Base-by-base conservation (phyloP, 2,797 vertebrate species). In the Micrastur ruficollis region DNA sequence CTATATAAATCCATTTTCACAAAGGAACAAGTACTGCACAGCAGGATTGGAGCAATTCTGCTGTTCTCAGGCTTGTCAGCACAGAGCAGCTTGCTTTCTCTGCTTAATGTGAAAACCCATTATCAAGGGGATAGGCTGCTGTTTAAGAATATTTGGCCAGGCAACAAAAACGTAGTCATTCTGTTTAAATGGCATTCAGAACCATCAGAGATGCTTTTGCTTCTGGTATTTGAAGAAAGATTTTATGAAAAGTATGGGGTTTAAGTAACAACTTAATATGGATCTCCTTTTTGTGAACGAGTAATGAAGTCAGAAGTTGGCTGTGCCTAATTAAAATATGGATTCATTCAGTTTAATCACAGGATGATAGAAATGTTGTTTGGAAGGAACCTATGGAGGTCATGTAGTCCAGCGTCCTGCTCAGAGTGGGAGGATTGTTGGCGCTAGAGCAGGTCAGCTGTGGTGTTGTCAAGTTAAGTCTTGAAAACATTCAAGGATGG, bases 41-140 rank as follows among this genome's bases (percentile, higher is more conserved):
- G 34, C 38, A 68, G 26, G 8, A 70, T 70, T 0, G 0, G 7
- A 61, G 40, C n/a, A 73, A 46, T 85, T 84, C 50, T 70, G 1
- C 7, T 26, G 21, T 79, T 38, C 23, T 90, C 11, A 23, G 8
- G 8, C 80, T 50, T 86, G 46, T 56, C 34, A 65, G 36, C 36
- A 8, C 9, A 42, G 27, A 58, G 31, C 14, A 90, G 15, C 19
- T 68, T 88, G 66, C 50, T 68, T 93, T 58, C 58, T 82, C 20
- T 65, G 6, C 15, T 76, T 36, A 25, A 21, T 47, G 38, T n/a
- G 46, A 78, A 78, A 84, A 29, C 8, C 6, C 23, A 12, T 67
- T 59, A 32, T 66, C 9, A 18, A 71, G 22, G 15, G 27, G 1
- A 5, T 65, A 44, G 27, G 12, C 50, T 88, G 21, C 3, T 65